Evolutionary conservation across 2,797 vertebrate genomes (phyloP), one percentile per base, ranked within the genome.

Genomic region (Otus scops): DNA sequence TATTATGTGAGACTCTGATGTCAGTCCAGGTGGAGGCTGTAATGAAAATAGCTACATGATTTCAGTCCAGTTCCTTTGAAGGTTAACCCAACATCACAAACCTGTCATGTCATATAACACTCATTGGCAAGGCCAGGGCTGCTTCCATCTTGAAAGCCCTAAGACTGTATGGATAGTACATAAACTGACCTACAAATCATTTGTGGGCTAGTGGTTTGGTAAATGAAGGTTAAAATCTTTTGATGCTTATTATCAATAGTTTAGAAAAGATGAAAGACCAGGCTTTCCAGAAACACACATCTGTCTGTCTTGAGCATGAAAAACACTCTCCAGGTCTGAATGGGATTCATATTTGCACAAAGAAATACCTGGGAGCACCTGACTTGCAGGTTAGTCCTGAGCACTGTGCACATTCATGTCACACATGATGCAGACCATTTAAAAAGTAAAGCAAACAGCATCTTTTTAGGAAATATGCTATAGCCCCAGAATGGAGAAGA

Each of bases 31-130:
- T 93, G 91, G 85, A 89, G 39, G 45, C 38, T 86, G 45, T 89
- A 95, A 95, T 89, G 91, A 88, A 96, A 97, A 95, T 32, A 85
- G 28, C 75, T 92, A 65, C 26, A 64, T 34, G 32, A 95, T 73
- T 94, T 88, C 79, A 48, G 90, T 38, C 32, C 56, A 56, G 32
- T 85, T 95, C 67, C 92, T 94, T 80, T 93, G 85, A 91, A 91
- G 77, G 80, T 74, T 92, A 96, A 89, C 67, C 47, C 80, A 82
- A 63, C 63, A 64, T 47, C 77, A 69, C 61, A 79, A 93, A 63
- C 24, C 53, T 7, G 1, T 50, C 73, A 32, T n/a, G n/a, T 78
- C 75, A 64, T 27, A 10, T 13, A 91, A 84, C 71, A 76, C n/a
- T 38, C 15, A 2, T 3, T 27, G 73, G 70, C 61, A 89, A 76